Evolutionary conservation across 1,140 invertebrate species (phyloP), one percentile per base, ranked within the genome.

Genomic region (Nasonia giraulti): DNA sequence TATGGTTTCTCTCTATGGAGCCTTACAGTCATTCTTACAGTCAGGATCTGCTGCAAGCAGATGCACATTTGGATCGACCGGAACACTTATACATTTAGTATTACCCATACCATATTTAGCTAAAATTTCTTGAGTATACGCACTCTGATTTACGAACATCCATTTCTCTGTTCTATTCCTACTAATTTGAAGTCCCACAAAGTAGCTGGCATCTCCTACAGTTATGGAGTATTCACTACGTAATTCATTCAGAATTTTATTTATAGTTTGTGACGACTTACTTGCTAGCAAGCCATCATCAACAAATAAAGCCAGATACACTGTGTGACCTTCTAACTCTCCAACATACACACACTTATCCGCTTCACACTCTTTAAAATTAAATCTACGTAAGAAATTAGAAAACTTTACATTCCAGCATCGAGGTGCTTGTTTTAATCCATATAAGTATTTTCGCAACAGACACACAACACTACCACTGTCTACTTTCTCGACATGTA

Each of bases 361-460:
- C 14, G 83, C 75, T 27, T 27, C 23, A 0, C 23, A 0, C 23
- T 27, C 23, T 27, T 27, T 27, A 27, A 27, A 27, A 27, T 27
- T 27, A 27, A 27, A 27, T 27, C 23, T 27, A 27, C 23, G 23
- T 0, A 27, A 27, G 23, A 27, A 27, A 27, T 27, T 27, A 27
- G 23, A 27, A 27, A 27, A 27, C 23, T 27, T 27, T 27, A 27
- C 17, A 87, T 27, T 27, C 23, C 23, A 27, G 23, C 80, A 47
- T 75, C 33, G 33, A 33, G 33, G 33, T 33, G 33, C 33, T 33
- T 33, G 33, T 33, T 33, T 33, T 5, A 33, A 33, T 5, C 33
- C 20, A 93, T 92, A 92, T 17, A 93, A 62, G 27, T 88, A 89
- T 87, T 89, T 92, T 89, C 37, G 87, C 85, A 92, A 84, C 71